A percentile compares a stretch with the other conserved stretches of the same genome.
Conservation (phyloP, 1,140 invertebrate species). For the Apis laboriosa region DNA sequence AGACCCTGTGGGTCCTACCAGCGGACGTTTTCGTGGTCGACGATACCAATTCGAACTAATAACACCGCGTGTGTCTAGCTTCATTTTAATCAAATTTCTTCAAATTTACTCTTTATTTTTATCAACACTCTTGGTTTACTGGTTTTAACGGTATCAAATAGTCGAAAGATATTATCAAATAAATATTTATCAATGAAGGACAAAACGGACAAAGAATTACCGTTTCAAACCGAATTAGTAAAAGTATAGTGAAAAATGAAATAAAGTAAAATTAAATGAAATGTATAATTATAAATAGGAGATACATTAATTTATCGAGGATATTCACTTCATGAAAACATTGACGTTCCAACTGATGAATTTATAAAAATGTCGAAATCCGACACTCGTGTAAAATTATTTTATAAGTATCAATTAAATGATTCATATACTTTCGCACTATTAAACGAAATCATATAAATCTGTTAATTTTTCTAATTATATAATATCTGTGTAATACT, state of each 20-base stretch:
- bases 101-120: background rate
- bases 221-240: background rate
- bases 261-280: background rate
- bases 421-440: slow-evolving; percentile 1
- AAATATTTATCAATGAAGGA: slow-evolving; percentile 53
- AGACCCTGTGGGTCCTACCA: slow-evolving; percentile 76
- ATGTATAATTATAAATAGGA: background rate
- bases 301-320: background rate
- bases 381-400: background rate
- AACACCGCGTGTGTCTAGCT: slow-evolving; percentile 31
- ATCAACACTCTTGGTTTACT: background rate
- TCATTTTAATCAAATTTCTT: slow-evolving; percentile 48
- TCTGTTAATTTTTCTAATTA: background rate
- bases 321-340: background rate
- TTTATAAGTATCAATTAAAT: background rate
- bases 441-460: background rate
- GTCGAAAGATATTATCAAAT: background rate
- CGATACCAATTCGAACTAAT: slow-evolving; percentile 68
- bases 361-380: background rate
- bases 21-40: slow-evolving; percentile 70
- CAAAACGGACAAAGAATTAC: slow-evolving; percentile 11
- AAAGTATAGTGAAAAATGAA: background rate
- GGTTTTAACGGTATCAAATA: background rate
- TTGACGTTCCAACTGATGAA: background rate
- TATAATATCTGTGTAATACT: slow-evolving; percentile 15